Evolutionary conservation across 2,888 invertebrate species (phyloP), one percentile per base, ranked within the genome.

Genomic region (Eupithecia inturbata): DNA sequence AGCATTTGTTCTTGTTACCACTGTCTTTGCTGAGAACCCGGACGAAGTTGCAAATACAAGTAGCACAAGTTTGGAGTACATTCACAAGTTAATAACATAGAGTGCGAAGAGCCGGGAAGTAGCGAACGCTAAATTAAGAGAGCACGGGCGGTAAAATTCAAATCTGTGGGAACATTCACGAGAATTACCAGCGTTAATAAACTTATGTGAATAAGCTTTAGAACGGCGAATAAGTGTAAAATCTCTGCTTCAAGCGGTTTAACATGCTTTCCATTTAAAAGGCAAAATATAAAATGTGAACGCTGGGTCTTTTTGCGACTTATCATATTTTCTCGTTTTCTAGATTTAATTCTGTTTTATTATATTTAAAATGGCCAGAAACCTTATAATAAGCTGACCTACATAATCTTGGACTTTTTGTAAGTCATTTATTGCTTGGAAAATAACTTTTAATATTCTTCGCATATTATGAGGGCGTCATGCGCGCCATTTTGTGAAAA

Each of bases 101-200:
- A 77, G 78, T 76, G 79, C 77, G 72, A 77, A 70, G 67, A 62
- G 79, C 77, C 71, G 72, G 80, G 82, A 83, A 22, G 49, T 53
- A 53, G 82, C 26, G 26, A 81, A 82, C 85, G 87, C 85, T 87
- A 87, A 88, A 89, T 90, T 88, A 87, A 87, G 81, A 83, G 84
- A 84, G 84, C 84, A 88, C 83, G 86, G 87, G 86, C 83, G 84
- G 84, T 82, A 80, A 89, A 90, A 90, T 91, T 89, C 90, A 91
- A 91, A 89, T 87, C 85, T 86, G 89, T 83, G 89, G 89, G 85
- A 84, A 86, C 86, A 86, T 88, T 84, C 85, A 83, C 80, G 83
- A 83, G 81, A 79, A 83, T 83, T 82, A 80, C 80, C 78, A 79
- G 80, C 84, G 80, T 83, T 89, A 90, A 90, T 89, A 89, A 87